Percentiles rank a stretch among this genome's conserved stretches.
These are phyloP conservation scores for Cochlearius cochlearius DNA, from an alignment of 2,113 vertebrate species.

Conservation along the genomic window DNA sequence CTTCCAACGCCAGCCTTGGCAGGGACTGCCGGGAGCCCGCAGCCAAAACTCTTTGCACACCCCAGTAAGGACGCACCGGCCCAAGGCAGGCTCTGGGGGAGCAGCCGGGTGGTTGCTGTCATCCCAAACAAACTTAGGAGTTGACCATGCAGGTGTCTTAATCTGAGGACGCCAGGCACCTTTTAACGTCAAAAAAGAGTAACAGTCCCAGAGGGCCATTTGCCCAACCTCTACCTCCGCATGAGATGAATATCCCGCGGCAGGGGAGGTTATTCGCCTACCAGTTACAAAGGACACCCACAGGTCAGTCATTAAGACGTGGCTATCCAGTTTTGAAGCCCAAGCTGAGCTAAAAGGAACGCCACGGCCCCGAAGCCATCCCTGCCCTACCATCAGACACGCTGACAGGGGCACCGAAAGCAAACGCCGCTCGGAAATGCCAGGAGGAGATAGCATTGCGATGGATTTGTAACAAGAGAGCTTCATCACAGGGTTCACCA, in stretches of 20 bases:
- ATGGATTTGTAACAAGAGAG: neutral
- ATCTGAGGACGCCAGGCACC: neutral
- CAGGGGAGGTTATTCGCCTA: neutral
- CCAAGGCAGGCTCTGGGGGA: neutral
- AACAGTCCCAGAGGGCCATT: neutral
- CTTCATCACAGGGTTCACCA: neutral
- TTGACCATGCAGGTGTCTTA: neutral
- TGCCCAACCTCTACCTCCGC: neutral
- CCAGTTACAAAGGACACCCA: neutral
- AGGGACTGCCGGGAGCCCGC: fast-evolving
- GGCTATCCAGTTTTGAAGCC: neutral
- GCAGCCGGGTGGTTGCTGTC: neutral
- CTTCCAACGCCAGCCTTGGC: neutral
- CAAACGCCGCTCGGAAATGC: fast-evolving
- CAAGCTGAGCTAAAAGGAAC: neutral
- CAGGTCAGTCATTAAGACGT: neutral
- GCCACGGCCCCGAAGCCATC: neutral
- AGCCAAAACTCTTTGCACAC: neutral
- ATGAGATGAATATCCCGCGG: neutral
- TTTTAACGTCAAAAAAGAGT: neutral
- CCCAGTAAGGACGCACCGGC: neutral
- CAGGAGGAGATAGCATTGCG: fast-evolving
- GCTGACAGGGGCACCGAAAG: neutral
- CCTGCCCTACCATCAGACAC: neutral
- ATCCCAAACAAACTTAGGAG: no score